Evolutionary conservation across 2,888 invertebrate species (phyloP).

Genomic region (Galerucella calmariensis): DNA sequence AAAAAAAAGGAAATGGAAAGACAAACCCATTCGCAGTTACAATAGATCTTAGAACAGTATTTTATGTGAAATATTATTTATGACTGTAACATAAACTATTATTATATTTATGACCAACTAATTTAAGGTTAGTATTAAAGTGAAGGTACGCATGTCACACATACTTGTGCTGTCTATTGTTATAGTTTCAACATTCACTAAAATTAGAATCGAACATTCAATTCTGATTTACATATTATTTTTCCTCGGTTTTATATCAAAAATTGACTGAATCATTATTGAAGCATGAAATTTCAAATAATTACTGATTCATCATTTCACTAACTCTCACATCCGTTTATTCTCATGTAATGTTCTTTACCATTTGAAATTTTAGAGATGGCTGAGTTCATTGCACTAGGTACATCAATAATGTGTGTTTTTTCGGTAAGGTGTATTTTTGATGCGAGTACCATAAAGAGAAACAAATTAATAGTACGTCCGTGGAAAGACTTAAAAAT

Average conservation of each 20-base stretch:
- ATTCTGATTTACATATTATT: too few relatives aligned
- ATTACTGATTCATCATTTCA: conserved; percentile 15
- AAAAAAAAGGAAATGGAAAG: conserved; percentile 15
- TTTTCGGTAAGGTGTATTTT: conserved; percentile 6
- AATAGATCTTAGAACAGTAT: conserved; percentile 24
- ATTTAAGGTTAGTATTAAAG: conserved; percentile 14
- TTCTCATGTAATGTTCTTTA: neutral
- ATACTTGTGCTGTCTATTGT: neutral
- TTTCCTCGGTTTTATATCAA: neutral
- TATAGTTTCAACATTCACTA: neutral
- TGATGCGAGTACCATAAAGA: neutral
- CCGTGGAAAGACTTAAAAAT: neutral
- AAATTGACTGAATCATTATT: neutral
- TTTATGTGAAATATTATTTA: conserved; percentile 30
- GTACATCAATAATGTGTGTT: conserved; percentile 1
- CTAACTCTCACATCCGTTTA: conserved; percentile 18
- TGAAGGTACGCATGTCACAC: neutral
- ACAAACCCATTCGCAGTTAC: conserved; percentile 2
- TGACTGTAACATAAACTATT: conserved; percentile 27
- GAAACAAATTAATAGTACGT: neutral
- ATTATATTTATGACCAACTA: conserved; percentile 27
- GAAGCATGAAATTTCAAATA: conserved; percentile 11
- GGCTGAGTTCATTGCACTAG: conserved; percentile 12
- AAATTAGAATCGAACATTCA: too few relatives aligned
- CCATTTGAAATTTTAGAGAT: conserved; percentile 19